Evolutionary conservation across 2,797 vertebrate species (phyloP).

Genomic region (Geotrypetes seraphini): DNA sequence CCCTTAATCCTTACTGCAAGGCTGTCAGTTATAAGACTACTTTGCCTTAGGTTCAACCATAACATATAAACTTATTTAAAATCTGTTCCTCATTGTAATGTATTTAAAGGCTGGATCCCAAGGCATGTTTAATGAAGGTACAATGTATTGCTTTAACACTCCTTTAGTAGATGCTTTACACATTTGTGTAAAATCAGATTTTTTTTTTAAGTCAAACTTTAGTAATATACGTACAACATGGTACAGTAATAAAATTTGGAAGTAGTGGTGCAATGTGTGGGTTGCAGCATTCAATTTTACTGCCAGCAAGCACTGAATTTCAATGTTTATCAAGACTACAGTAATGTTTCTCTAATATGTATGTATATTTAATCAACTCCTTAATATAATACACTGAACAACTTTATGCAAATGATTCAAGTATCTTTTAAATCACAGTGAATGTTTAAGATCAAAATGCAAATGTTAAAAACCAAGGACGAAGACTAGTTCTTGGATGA

Average conservation of each 20-base stretch:
- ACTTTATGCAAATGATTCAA: constrained; percentile 65
- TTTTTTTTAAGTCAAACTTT: constrained; percentile 13
- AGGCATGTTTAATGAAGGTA: constrained; percentile 17
- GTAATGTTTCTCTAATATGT: constrained; percentile 31
- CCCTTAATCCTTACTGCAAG: too few relatives aligned
- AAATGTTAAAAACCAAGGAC: constrained; percentile 40
- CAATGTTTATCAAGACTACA: constrained; percentile 19
- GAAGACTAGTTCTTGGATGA: constrained; percentile 50
- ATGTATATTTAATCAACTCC: constrained; percentile 8
- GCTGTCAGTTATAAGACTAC: constrained; percentile 25
- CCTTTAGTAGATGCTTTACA: constrained; percentile 8
- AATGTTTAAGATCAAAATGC: constrained; percentile 59
- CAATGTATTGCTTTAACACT: constrained; percentile 30
- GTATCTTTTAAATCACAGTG: constrained; percentile 69
- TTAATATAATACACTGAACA: constrained; percentile 26
- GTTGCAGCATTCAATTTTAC: constrained; percentile 23
- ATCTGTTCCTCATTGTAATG: constrained; percentile 4
- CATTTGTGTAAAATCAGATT: constrained; percentile 14
- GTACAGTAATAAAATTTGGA: constrained; percentile 23
- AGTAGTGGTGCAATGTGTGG: constrained; percentile 21
- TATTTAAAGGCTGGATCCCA: constrained; percentile 5
- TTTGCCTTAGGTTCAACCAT: constrained; percentile 7
- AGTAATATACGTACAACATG: constrained; percentile 14
- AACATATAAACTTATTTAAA: background rate
- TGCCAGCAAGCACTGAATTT: constrained; percentile 15